phyloP scores from a whole-genome alignment of 2,888 invertebrate genomes.

The Pollenia amentaria region DNA sequence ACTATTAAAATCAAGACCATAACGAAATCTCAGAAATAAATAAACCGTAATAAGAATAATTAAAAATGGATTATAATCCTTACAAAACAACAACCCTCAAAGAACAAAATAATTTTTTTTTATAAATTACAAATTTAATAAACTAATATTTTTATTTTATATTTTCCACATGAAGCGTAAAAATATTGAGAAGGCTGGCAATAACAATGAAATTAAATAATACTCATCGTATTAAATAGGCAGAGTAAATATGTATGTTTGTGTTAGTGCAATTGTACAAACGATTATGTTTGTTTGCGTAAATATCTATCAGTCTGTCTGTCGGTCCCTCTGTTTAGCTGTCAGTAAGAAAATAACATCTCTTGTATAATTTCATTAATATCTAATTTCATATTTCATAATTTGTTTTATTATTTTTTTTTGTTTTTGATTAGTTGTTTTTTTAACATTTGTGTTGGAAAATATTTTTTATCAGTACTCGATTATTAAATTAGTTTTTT shows the following conservation, averaged over 20 bases:
- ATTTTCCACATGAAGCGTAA: conserved; percentile 71
- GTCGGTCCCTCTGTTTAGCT: conserved; percentile 26
- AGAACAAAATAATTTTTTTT: conserved; percentile 58
- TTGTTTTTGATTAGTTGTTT: conserved; percentile 28
- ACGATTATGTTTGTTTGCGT: background rate
- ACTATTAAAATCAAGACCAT: background rate
- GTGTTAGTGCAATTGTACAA: background rate
- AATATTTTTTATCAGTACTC: background rate
- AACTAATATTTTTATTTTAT: conserved; percentile 59
- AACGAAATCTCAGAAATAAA: background rate
- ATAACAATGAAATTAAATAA: conserved; percentile 71
- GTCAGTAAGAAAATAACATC: conserved; percentile 68
- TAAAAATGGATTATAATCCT: conserved; percentile 13
- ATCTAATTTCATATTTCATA: conserved; percentile 69
- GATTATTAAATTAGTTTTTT: background rate
- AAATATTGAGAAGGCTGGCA: conserved; percentile 66
- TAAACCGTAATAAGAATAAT: background rate
- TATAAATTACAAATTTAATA: conserved; percentile 71
- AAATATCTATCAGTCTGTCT: conserved; percentile 26
- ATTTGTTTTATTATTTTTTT: conserved; percentile 30
- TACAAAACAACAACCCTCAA: conserved; percentile 56
- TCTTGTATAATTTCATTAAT: conserved; percentile 72
- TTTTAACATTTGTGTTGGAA: conserved; percentile 4
- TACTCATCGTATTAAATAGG: conserved; percentile 63
- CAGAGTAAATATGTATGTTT: background rate